Percentiles rank a stretch among this genome's conserved stretches.
phyloP scores from a whole-genome alignment of 2,888 invertebrate genomes.

The Nasonovia ribisnigri region DNA sequence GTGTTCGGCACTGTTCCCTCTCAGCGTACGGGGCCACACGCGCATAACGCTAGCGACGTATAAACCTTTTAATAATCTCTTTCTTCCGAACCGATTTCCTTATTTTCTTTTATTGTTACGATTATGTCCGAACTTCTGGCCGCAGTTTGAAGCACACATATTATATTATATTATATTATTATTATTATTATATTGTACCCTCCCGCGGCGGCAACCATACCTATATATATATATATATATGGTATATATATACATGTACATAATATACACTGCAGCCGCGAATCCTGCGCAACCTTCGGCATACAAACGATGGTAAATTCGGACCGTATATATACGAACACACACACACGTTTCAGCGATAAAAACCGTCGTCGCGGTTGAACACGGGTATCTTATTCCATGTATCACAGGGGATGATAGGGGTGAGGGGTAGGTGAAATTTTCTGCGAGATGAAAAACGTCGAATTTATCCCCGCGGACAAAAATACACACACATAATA shows the following conservation, averaged over 20 bases:
- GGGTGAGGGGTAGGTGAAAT: neutral
- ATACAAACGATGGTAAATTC: conserved; percentile 62
- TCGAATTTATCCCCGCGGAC: neutral
- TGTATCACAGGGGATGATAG: neutral
- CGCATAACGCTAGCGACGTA: neutral
- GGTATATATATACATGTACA: too few species aligned
- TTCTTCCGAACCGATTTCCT: conserved; percentile 49
- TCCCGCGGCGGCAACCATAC: neutral
- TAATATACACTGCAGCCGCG: neutral
- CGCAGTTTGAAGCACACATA: conserved; percentile 23
- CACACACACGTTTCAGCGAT: conserved; percentile 52
- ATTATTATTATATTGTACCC: neutral
- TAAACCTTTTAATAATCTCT: conserved; percentile 61
- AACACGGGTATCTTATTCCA: neutral
- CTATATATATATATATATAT: neutral
- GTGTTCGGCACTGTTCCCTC: neutral
- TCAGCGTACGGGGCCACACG: neutral
- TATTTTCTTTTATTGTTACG: conserved; percentile 64
- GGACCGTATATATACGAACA: neutral
- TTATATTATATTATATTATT: conserved; percentile 1
- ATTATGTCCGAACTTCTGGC: conserved; percentile 58
- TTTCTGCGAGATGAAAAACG: conserved; percentile 9
- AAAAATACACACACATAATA: neutral
- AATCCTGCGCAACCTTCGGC: conserved; percentile 10
- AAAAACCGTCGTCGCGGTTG: conserved; percentile 35